phyloP scores from a whole-genome alignment of 2,113 vertebrate genomes.

The Zosterops pallidus region DNA sequence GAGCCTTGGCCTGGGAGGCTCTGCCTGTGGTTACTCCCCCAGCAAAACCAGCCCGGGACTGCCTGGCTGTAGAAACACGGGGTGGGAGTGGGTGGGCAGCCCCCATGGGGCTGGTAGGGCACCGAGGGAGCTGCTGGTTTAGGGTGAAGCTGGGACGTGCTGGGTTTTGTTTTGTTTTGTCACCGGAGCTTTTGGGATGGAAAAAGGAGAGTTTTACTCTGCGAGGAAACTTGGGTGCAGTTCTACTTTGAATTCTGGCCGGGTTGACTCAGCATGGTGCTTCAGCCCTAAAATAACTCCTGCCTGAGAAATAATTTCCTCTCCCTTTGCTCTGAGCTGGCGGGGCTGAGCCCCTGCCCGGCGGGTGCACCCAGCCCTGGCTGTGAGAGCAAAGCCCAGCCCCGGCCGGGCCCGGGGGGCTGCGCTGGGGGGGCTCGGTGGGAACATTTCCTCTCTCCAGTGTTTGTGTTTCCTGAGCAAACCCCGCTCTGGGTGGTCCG shows the following conservation, averaged over 20 bases:
- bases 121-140: not conserved
- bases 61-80: accelerated
- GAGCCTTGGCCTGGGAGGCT: not conserved
- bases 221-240: not conserved
- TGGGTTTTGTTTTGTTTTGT: not conserved
- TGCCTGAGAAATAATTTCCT: slow-evolving; percentile 2
- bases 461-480: not conserved
- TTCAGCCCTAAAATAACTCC: slow-evolving; percentile 9
- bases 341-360: accelerated
- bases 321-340: not conserved
- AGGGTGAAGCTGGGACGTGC: not conserved
- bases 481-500: accelerated
- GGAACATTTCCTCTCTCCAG: not conserved
- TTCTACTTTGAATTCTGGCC: not conserved
- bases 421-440: accelerated
- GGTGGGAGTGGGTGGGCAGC: not conserved
- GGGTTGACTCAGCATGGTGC: not conserved
- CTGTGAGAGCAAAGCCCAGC: accelerated
- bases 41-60: not conserved
- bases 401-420: accelerated
- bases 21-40: not conserved
- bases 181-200: not conserved
- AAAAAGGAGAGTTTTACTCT: not conserved
- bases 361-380: not conserved
- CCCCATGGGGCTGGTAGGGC: not conserved